These are phyloP conservation scores for Percopsis omiscomaycus DNA, from an alignment of 2,797 vertebrate genomes.

Conservation along the genomic window DNA sequence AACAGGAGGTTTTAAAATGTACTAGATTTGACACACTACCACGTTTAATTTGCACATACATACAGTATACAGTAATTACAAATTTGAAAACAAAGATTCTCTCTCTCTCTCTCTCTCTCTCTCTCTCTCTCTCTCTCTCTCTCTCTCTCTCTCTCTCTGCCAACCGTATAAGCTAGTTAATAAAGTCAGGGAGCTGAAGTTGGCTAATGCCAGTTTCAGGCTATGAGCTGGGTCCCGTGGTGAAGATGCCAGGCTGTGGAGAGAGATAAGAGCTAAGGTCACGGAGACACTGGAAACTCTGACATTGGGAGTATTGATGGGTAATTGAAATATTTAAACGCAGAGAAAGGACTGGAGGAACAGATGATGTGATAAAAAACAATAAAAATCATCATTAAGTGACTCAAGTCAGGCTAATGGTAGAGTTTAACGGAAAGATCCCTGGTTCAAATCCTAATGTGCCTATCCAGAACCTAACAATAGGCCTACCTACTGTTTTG, in stretches of 20 bases:
- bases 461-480: too few relatives aligned
- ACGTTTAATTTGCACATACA: too few relatives aligned
- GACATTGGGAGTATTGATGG: constrained; percentile 11
- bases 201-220: constrained; percentile 60
- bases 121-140: constrained; percentile 3
- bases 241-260: constrained; percentile 31
- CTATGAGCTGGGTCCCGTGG: constrained; percentile 31
- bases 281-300: constrained; percentile 16
- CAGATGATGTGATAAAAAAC: too few relatives aligned
- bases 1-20: too few relatives aligned
- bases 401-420: too few relatives aligned
- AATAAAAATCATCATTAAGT: too few relatives aligned
- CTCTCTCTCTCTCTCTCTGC: constrained; percentile 22
- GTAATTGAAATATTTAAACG: neutral
- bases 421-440: too few relatives aligned
- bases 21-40: too few relatives aligned
- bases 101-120: constrained; percentile 15
- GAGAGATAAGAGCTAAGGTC: constrained; percentile 19
- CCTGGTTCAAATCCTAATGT: too few relatives aligned
- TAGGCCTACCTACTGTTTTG: too few relatives aligned
- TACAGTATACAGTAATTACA: too few relatives aligned
- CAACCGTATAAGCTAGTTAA: constrained; percentile 40
- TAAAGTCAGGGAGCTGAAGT: constrained; percentile 58
- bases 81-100: too few relatives aligned
- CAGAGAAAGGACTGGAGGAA: neutral